A percentile compares a stretch with the other conserved stretches of the same genome.
These are phyloP conservation scores for Malurus melanocephalus DNA, from an alignment of 2,113 vertebrate species.

Conservation along the genomic window DNA sequence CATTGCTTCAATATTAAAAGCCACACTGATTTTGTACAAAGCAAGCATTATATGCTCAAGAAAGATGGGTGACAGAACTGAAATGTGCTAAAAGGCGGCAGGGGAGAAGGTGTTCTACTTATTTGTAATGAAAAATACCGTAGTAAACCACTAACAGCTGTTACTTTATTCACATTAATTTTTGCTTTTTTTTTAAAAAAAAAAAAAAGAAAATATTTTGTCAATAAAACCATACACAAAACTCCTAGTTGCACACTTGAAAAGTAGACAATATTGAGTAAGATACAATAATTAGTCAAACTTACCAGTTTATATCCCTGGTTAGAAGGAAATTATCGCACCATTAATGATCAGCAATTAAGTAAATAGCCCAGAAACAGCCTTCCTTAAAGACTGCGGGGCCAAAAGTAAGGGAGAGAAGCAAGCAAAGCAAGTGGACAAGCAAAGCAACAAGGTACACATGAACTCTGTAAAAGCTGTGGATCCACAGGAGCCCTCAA, in stretches of 20 bases:
- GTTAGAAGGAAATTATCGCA: background rate
- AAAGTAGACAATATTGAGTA: background rate
- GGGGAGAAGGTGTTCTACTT: background rate
- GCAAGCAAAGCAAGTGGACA: background rate
- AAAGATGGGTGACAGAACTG: background rate
- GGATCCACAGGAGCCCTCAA: background rate
- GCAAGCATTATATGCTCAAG: background rate
- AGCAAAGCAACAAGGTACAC: background rate
- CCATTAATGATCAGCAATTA: background rate
- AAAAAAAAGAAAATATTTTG: background rate
- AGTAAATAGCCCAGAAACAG: background rate
- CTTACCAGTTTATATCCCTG: background rate
- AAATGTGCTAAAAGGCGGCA: background rate
- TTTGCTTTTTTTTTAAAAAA: background rate
- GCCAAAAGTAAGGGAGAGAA: background rate
- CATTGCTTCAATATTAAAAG: background rate
- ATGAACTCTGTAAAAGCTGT: fast-evolving
- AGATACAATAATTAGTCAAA: background rate
- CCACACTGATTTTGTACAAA: background rate
- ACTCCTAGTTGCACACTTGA: background rate
- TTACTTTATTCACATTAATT: background rate
- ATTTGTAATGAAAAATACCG: background rate
- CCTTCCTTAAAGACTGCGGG: background rate
- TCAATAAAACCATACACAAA: background rate
- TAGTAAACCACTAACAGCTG: background rate